A percentile compares a stretch with the other conserved stretches of the same genome.
Evolutionary conservation across 2,888 invertebrate genomes (phyloP).

Genomic region (Diadegma fenestrale): DNA sequence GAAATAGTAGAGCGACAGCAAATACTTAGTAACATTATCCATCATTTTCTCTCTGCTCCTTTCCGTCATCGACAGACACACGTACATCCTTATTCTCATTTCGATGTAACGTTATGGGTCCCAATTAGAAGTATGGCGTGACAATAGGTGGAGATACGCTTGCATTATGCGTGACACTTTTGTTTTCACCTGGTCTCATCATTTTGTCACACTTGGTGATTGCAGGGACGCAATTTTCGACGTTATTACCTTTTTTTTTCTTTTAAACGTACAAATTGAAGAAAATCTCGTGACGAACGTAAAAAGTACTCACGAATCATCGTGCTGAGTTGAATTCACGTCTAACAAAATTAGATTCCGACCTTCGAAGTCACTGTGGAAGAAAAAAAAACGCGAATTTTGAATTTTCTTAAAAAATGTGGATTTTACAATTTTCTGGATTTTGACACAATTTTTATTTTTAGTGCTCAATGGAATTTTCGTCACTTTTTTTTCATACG

Average conservation of each 20-base stretch:
- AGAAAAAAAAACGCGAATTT: not conserved
- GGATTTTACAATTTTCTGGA: not conserved
- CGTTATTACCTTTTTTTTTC: not conserved
- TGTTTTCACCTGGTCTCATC: slow-evolving; percentile 78
- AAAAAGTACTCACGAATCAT: too few species aligned
- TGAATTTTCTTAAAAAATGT: not conserved
- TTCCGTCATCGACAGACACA: not conserved
- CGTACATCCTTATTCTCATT: slow-evolving; percentile 13
- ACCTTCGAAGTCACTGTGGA: too few species aligned
- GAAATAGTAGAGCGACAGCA: slow-evolving; percentile 31
- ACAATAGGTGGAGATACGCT: slow-evolving; percentile 69
- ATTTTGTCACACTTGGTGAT: slow-evolving; percentile 76
- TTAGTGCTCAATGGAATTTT: too few species aligned
- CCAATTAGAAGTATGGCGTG: slow-evolving; percentile 71
- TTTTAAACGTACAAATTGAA: not conserved
- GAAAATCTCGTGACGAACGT: not conserved
- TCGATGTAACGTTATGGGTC: slow-evolving; percentile 58
- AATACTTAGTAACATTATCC: slow-evolving; percentile 11
- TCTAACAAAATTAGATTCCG: too few species aligned
- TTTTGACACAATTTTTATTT: not conserved
- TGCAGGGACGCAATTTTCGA: slow-evolving; percentile 74
- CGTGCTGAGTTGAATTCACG: too few species aligned
- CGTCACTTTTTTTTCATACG: not conserved
- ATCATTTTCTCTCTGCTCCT: slow-evolving; percentile 1
- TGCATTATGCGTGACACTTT: slow-evolving; percentile 78